phyloP scores from a whole-genome alignment of 2,113 vertebrate species.

The Gymnorhina tibicen region DNA sequence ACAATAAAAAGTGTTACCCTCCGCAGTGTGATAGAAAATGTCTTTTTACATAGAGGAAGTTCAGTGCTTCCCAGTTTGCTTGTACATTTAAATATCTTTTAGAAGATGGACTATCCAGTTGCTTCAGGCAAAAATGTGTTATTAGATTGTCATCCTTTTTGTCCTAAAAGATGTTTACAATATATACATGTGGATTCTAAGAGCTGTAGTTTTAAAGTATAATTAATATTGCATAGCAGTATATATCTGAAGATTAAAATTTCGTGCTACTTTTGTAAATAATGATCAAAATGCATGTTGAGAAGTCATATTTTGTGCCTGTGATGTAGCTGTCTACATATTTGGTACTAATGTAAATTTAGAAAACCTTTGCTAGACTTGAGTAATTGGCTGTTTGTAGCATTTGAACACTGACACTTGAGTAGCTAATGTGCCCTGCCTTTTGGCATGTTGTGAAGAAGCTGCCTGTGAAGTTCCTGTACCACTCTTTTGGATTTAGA shows the following conservation, averaged over 20 bases:
- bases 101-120: neutral
- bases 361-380: neutral
- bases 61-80: neutral
- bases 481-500: neutral
- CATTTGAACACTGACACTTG: neutral
- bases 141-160: neutral
- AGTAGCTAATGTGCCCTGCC: neutral
- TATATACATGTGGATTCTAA: neutral
- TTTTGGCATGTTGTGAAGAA: neutral
- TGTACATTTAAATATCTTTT: neutral
- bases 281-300: neutral
- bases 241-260: neutral
- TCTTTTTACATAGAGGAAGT: neutral
- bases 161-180: neutral
- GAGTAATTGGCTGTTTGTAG: neutral
- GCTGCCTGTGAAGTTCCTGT: neutral
- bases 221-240: neutral
- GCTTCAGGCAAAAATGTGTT: neutral
- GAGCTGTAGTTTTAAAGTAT: neutral
- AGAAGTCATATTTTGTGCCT: neutral
- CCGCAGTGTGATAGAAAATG: neutral
- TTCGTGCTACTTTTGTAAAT: neutral
- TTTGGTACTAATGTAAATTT: neutral
- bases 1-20: neutral
- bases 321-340: neutral